A percentile compares a stretch with the other conserved stretches of the same genome.
These are phyloP conservation scores for Cossypha heuglini DNA, from an alignment of 2,797 vertebrate genomes.

Conservation along the genomic window DNA sequence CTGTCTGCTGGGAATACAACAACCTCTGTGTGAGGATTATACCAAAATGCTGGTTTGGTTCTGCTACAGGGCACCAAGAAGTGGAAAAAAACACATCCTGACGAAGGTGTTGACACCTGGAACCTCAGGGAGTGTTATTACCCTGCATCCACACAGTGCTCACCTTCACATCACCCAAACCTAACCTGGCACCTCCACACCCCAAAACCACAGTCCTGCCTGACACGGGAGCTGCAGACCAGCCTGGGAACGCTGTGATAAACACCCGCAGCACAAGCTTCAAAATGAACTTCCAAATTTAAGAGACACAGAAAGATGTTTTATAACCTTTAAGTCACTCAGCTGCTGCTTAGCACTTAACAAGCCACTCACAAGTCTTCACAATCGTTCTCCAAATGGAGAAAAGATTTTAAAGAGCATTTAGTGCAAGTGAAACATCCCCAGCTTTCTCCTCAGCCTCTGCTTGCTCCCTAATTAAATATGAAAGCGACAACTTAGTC, in stretches of 20 bases:
- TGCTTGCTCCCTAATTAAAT: neutral
- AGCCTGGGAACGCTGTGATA: accelerated
- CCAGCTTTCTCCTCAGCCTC: neutral
- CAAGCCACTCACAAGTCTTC: neutral
- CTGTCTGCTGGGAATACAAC: neutral
- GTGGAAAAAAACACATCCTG: neutral
- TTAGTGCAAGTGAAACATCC: neutral
- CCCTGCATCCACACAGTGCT: too few species aligned
- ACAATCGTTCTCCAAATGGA: neutral
- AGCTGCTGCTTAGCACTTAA: neutral
- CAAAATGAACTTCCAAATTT: neutral
- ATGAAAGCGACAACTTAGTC: constrained; percentile 4
- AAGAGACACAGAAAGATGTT: neutral
- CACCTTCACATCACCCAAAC: neutral
- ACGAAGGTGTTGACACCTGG: neutral
- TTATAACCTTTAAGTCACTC: neutral
- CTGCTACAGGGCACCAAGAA: accelerated
- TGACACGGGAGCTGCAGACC: neutral
- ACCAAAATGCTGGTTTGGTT: neutral
- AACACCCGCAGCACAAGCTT: accelerated
- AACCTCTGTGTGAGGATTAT: neutral
- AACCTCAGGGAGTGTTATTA: neutral
- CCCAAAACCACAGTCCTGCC: neutral
- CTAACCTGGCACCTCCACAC: neutral
- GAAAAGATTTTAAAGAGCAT: neutral